Base-by-base conservation (phyloP, 2,797 vertebrate species). In the Myiotriccus ornatus region DNA sequence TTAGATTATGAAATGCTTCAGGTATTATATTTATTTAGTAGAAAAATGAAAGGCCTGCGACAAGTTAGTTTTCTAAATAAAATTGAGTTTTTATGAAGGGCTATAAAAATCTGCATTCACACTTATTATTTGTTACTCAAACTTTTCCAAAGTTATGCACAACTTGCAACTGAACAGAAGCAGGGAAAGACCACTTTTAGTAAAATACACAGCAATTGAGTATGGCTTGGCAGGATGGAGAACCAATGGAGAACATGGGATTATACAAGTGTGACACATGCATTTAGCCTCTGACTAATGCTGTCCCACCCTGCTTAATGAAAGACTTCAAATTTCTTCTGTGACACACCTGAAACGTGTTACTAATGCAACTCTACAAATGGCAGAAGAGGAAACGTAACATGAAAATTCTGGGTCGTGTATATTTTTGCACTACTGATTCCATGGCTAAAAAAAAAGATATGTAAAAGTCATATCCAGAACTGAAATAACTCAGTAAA, bases 251-350 rank as follows among this genome's bases (percentile, higher is more conserved):
- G 37, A 28, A 79, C 50, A 60, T 32, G 20, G 70, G 75, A 89
- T 83, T 59, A 78, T 24, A 55, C 49, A 80, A 75, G 46, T 6
- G 53, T 94, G 94, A 95, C 90, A 95, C 93, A 89, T 2, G 1
- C 75, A 44, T 87, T 87, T 63, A 86, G 78, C 35, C 43, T 93
- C 89, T 96, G 96, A 97, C 79, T 97, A 96, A 96, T 46, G 46
- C 89, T 4, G 91, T 93, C 71, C 92, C 96, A 96, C 96, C 97
- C 96, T 84, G 47, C 82, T 62, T 97, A 97, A 97, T 97, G 83
- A 97, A 95, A 97, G 94, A 71, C 73, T 43, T 64, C 44, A 84
- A 47, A 74, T 77, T 65, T 92, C 82, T 95, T 50, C 65, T 81
- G 44, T 87, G 87, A 95, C 92, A 64, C 87, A 91, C 90, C 92